A percentile compares a stretch with the other conserved stretches of the same genome.
Evolutionary conservation across 2,888 invertebrate species (phyloP).

Genomic region (Rhorus exstirpatorius): DNA sequence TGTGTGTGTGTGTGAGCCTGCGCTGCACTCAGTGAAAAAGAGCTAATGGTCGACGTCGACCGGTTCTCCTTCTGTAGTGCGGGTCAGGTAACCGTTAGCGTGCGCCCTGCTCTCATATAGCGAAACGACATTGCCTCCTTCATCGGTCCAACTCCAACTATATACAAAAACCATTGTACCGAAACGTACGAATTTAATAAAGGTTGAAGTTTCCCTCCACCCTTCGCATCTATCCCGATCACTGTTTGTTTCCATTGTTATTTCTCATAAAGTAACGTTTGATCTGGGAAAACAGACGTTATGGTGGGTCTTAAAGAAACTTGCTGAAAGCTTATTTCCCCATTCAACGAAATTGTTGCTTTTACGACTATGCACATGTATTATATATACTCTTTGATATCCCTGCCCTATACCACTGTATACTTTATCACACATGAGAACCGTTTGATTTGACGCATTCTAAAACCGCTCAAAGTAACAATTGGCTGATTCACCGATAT

Average conservation of each 20-base stretch:
- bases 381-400: not conserved
- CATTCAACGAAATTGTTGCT: not conserved
- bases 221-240: constrained; percentile 19
- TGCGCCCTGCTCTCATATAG: constrained; percentile 14
- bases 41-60: constrained; percentile 56
- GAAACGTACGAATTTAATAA: constrained; percentile 61
- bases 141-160: constrained; percentile 25
- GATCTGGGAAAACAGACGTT: constrained; percentile 28
- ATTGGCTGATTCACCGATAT: not conserved
- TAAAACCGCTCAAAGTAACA: constrained; percentile 20
- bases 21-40: constrained; percentile 40
- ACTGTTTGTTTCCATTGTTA: not conserved
- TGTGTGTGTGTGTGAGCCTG: not conserved
- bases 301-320: constrained; percentile 21
- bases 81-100: constrained; percentile 10
- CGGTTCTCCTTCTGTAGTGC: constrained; percentile 27
- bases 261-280: constrained; percentile 33
- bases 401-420: not conserved
- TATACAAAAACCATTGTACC: constrained; percentile 48
- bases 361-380: not conserved
- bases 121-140: constrained; percentile 55
- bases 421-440: not conserved
- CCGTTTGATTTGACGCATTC: constrained; percentile 18
- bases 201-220: constrained; percentile 17
- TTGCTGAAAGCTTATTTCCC: not conserved